Base-by-base conservation (phyloP, 2,113 vertebrate genomes). In the Ciconia maguari region DNA sequence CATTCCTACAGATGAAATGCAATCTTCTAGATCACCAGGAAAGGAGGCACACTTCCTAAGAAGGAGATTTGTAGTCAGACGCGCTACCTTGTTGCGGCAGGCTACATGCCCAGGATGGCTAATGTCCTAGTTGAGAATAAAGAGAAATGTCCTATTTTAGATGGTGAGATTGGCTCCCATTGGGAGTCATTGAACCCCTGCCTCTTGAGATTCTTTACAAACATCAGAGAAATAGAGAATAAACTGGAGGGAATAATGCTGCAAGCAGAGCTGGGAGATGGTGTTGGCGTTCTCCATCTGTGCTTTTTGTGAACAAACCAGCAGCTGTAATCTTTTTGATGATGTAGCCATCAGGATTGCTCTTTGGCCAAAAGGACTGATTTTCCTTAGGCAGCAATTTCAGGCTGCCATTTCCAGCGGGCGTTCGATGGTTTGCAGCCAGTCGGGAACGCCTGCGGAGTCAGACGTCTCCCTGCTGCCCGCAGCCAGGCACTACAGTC, bases 121-220 rank as follows among this genome's bases (percentile, higher is more conserved):
- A 17, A 34, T 1, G 4, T 75, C 52, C 70, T 41, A n/a, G 48
- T 20, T 0, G 5, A 49, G 57, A 84, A 75, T 32, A 30, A 55
- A 58, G 51, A 85, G 51, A 60, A 89, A 85, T 4, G 8, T 11
- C 82, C 38, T 16, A 0, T 46, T 76, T 82, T n/a, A 62, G 42
- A 41, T 48, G 27, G 62, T 4, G 46, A 75, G 54, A 26, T 17
- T n/a, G 36, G 42, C 26, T 77, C 75, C 41, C 4, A 0, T 0
- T 9, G 79, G 77, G 42, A 70, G 38, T 1, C 2, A 0, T 29
- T 58, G 78, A 90, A 60, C 22, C 12, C 19, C 54, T 48, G 65
- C 65, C 55, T 87, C 61, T 72, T 5, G 26, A 70, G 83, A 32
- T 16, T 71, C 58, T 94, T 81, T 49, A 41, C 18, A 65, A 89